Evolutionary conservation across 1,140 invertebrate species (phyloP).

Genomic region (Nixonia krombeini): DNA sequence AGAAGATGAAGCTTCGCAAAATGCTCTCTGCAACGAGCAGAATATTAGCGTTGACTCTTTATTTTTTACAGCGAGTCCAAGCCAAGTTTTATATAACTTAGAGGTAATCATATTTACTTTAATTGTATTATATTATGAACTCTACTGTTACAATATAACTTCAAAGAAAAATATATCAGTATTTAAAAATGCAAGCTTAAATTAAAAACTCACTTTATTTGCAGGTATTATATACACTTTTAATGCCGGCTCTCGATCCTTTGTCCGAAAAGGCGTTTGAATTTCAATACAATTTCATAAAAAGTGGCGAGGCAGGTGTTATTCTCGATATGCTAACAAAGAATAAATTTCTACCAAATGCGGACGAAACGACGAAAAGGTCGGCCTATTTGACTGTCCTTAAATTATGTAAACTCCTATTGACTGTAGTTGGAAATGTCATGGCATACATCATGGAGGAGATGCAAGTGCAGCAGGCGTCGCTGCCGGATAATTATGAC

Average conservation of each 20-base stretch:
- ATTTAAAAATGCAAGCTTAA: no score
- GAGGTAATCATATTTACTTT: slow-evolving; percentile 66
- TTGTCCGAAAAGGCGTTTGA: slow-evolving; percentile 86
- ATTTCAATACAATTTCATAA: slow-evolving; percentile 92
- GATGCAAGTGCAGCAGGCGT: slow-evolving; percentile 60
- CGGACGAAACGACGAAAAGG: slow-evolving; percentile 85
- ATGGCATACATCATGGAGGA: slow-evolving; percentile 77
- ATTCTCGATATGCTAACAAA: slow-evolving; percentile 89
- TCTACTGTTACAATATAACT: no score
- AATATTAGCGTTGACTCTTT: slow-evolving; percentile 78
- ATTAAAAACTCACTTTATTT: no score
- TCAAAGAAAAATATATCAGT: no score
- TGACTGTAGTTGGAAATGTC: slow-evolving; percentile 88
- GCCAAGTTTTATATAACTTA: slow-evolving; percentile 84
- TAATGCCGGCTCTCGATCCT: slow-evolving; percentile 92
- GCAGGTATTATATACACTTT: slow-evolving; percentile 89
- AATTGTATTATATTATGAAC: no score
- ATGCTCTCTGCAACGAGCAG: slow-evolving; percentile 62
- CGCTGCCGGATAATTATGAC: slow-evolving; percentile 59
- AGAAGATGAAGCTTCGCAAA: slow-evolving; percentile 57
- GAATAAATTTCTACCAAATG: slow-evolving; percentile 88
- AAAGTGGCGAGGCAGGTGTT: slow-evolving; percentile 85
- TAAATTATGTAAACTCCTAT: slow-evolving; percentile 89
- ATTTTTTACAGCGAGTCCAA: slow-evolving; percentile 82
- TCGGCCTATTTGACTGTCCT: slow-evolving; percentile 90